phyloP scores from a whole-genome alignment of 2,113 vertebrate genomes.

The Falcunculus frontatus region DNA sequence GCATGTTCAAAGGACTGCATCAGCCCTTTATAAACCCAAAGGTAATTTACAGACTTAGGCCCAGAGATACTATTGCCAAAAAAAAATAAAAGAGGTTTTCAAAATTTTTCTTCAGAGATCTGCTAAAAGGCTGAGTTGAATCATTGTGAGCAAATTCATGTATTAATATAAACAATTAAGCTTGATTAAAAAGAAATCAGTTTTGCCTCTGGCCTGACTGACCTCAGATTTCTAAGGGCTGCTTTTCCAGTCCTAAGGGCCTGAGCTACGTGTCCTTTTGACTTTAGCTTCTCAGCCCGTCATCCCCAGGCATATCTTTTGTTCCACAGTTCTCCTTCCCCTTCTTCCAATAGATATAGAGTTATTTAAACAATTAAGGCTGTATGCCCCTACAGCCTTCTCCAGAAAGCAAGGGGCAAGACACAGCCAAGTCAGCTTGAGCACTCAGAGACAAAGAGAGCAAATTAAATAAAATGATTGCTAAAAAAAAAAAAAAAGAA shows the following conservation, averaged over 20 bases:
- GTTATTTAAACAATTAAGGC: constrained; percentile 51
- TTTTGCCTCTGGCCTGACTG: constrained; percentile 28
- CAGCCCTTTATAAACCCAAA: not conserved
- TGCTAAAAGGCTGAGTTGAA: not conserved
- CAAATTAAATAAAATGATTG: not conserved
- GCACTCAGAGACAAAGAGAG: not conserved
- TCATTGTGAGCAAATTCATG: not conserved
- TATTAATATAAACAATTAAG: constrained; percentile 50
- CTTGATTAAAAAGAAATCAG: constrained; percentile 46
- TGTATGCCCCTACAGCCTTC: not conserved
- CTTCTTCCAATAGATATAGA: not conserved
- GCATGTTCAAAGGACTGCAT: not conserved
- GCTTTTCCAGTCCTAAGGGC: constrained; percentile 14
- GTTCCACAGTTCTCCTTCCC: not conserved
- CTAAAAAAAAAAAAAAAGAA: not conserved
- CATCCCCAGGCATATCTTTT: constrained; percentile 2
- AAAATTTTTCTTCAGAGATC: not conserved
- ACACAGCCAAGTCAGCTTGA: not conserved
- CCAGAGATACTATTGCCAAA: not conserved
- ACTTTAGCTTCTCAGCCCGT: constrained; percentile 6
- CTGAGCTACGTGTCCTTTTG: constrained; percentile 31
- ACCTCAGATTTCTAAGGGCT: constrained; percentile 23
- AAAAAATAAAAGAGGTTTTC: not conserved
- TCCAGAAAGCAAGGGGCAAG: not conserved
- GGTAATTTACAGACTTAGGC: not conserved